Evolutionary conservation across 2,113 vertebrate species (phyloP), one percentile per base, ranked within the genome.

Genomic region (Xerus inauris): DNA sequence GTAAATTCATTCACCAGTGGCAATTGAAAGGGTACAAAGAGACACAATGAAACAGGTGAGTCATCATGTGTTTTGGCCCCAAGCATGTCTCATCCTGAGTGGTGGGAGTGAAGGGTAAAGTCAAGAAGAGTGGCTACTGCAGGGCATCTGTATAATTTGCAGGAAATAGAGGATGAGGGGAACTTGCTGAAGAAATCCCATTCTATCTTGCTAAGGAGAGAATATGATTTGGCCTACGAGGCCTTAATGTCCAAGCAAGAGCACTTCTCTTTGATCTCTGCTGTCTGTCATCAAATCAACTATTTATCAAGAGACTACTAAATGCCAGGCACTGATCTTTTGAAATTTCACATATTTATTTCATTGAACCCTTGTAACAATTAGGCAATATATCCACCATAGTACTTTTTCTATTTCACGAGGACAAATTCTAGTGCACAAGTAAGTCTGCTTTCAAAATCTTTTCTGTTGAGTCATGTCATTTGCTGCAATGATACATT

Each of bases 381-480:
- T 35, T 76, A 22, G 16, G 72, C 6, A 16, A n/a, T 47, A 16
- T 22, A 57, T 9, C 11, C 49, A n/a, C 77, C 6, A 4, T 64
- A 20, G 3, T 32, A 35, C 51, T 65, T 76, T 76, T 73, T 76
- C 14, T 73, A 40, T 89, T 76, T 95, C 75, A 91, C 28, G 40
- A 69, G 16, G 54, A 28, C 51, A 83, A 79, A 67, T 86, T n/a
- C 51, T 71, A 83, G 59, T 47, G 77, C 26, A 42, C 22, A 57
- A 22, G 54, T 22, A 71, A 54, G 5, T 26, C 77, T 87, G 45
- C 35, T 40, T 85, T 72, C 45, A n/a, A 40, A 96, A 59, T n/a
- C 24, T 54, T 81, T 91, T 94, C 89, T 84, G 32, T 76, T 65
- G 81, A 76, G 76, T 95, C 82, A 92, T 17, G 30, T 42, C n/a